Conservation (phyloP, 92 coral and sea anemone species). For the Palythoa heliodiscus region DNA sequence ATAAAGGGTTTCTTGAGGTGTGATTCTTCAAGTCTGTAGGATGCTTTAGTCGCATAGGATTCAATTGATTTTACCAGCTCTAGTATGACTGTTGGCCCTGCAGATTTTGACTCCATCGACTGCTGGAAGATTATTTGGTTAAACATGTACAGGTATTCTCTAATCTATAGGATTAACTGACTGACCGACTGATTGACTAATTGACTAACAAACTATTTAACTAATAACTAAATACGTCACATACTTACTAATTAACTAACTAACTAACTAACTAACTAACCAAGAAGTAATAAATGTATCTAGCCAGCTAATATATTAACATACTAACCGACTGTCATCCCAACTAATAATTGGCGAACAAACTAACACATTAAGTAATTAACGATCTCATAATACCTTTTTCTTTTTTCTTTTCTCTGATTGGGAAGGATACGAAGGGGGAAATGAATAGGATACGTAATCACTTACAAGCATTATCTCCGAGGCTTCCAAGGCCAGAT, state of each 20-base stretch:
- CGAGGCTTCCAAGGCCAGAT: too few species aligned
- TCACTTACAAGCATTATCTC: too few species aligned
- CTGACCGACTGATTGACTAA: background rate
- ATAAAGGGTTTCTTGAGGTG: conserved; percentile 76
- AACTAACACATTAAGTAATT: too few species aligned
- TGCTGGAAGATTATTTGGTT: background rate
- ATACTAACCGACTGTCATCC: background rate
- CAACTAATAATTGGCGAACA: too few species aligned
- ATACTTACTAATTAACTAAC: background rate
- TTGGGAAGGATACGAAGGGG: too few species aligned
- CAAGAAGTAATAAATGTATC: too few species aligned
- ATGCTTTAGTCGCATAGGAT: conserved; percentile 59
- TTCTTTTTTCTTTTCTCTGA: too few species aligned
- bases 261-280: background rate
- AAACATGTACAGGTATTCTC: too few species aligned
- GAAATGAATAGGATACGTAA: too few species aligned
- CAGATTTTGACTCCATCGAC: conserved; percentile 31
- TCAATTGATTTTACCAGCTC: conserved; percentile 67
- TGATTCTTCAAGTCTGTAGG: conserved; percentile 60
- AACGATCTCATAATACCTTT: too few species aligned
- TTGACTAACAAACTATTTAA: background rate
- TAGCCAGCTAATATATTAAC: too few species aligned
- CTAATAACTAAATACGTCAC: background rate
- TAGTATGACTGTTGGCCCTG: conserved; percentile 54
- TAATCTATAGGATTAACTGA: background rate